A percentile compares a stretch with the other conserved stretches of the same genome.
phyloP scores from a whole-genome alignment of 2,888 invertebrate genomes.

The Brachycybe producta region DNA sequence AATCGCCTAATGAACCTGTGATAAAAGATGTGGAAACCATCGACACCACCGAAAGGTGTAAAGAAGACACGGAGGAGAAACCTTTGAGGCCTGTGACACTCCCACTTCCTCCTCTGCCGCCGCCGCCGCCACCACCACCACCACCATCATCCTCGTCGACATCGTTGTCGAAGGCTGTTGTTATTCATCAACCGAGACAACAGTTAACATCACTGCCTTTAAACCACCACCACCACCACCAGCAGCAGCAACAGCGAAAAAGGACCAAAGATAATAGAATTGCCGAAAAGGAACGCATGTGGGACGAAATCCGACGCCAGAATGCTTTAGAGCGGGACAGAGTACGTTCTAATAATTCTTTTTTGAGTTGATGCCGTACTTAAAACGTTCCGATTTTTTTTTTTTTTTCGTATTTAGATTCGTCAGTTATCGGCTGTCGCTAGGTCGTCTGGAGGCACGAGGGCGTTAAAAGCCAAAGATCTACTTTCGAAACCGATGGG shows the following conservation, averaged over 20 bases:
- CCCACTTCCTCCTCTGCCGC: background rate
- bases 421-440: background rate
- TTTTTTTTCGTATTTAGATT: background rate
- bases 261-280: constrained; percentile 16
- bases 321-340: constrained; percentile 16
- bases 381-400: background rate
- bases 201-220: background rate
- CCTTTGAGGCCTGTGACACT: background rate
- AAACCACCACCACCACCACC: background rate
- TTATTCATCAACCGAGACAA: background rate
- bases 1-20: background rate
- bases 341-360: constrained; percentile 13
- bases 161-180: background rate
- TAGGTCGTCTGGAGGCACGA: background rate
- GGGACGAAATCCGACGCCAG: constrained; percentile 18
- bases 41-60: background rate
- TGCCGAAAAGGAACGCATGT: constrained; percentile 16
- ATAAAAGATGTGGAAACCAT: background rate
- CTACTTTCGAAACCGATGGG: background rate
- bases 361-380: background rate
- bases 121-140: background rate
- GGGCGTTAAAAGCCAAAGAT: constrained; percentile 3
- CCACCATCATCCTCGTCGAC: background rate
- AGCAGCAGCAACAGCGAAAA: too few relatives aligned
- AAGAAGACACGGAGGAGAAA: background rate